Conservation (phyloP, 2,113 vertebrate species). For the Cromileptes altivelis region DNA sequence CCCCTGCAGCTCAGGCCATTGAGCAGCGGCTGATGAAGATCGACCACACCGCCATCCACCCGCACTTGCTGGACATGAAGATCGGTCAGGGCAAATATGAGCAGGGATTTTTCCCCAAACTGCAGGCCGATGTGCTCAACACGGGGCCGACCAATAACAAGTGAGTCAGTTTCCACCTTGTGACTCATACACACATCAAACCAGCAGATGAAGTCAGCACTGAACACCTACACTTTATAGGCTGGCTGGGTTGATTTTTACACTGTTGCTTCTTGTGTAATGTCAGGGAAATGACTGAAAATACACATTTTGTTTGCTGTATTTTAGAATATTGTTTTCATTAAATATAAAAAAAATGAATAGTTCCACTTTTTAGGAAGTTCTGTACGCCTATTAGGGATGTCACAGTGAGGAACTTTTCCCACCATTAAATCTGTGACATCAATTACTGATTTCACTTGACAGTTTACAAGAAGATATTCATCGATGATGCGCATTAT, state of each 20-base stretch:
- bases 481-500: too few species aligned
- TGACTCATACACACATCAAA: background rate
- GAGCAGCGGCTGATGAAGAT: slow-evolving; percentile 94
- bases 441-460: too few species aligned
- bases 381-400: background rate
- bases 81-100: slow-evolving; percentile 95
- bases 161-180: slow-evolving; percentile 81
- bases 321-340: background rate
- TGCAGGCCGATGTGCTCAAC: slow-evolving; percentile 92
- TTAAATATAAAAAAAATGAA: too few species aligned
- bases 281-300: background rate
- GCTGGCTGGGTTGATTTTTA: background rate
- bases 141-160: slow-evolving; percentile 91
- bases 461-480: too few species aligned
- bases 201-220: background rate
- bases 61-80: slow-evolving; percentile 96
- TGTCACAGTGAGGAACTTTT: too few species aligned
- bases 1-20: slow-evolving; percentile 89
- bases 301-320: background rate
- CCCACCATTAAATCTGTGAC: too few species aligned
- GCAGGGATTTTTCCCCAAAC: slow-evolving; percentile 93
- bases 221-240: background rate
- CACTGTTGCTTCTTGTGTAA: background rate
- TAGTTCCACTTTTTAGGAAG: background rate
- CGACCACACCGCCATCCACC: slow-evolving; percentile 94